A percentile compares a stretch with the other conserved stretches of the same genome.
phyloP scores from a whole-genome alignment of 2,113 vertebrate genomes.

The Loxodonta africana region DNA sequence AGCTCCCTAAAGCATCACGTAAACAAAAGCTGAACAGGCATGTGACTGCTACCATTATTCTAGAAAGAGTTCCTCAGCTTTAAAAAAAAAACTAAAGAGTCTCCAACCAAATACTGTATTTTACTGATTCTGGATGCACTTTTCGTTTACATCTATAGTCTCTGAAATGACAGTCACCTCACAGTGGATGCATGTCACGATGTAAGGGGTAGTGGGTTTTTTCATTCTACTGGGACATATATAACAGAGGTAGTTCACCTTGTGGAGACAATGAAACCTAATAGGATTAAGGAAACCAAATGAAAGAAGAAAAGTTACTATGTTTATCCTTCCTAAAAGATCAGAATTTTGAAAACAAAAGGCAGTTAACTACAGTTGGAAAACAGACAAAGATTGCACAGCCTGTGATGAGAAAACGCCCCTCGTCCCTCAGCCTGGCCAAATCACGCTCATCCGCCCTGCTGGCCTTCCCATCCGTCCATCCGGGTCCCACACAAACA shows the following conservation, averaged over 20 bases:
- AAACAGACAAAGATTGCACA: background rate
- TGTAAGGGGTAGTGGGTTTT: background rate
- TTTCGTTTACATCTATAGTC: background rate
- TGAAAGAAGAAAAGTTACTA: background rate
- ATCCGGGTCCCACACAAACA: background rate
- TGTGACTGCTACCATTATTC: background rate
- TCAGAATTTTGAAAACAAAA: background rate
- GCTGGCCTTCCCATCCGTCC: background rate
- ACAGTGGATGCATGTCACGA: background rate
- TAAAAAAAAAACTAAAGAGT: background rate
- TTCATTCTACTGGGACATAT: background rate
- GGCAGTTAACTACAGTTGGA: background rate
- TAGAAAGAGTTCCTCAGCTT: background rate
- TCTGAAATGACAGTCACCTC: background rate
- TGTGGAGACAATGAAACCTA: background rate
- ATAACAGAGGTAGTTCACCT: background rate
- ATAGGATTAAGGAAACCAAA: background rate
- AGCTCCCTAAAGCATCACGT: background rate
- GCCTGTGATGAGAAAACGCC: no score
- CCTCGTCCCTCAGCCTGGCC: background rate
- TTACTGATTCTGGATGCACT: background rate
- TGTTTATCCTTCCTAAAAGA: background rate
- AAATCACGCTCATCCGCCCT: background rate
- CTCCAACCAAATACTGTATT: background rate
- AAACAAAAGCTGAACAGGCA: background rate